phyloP scores from a whole-genome alignment of 2,797 vertebrate genomes.

The Erethizon dorsatum region DNA sequence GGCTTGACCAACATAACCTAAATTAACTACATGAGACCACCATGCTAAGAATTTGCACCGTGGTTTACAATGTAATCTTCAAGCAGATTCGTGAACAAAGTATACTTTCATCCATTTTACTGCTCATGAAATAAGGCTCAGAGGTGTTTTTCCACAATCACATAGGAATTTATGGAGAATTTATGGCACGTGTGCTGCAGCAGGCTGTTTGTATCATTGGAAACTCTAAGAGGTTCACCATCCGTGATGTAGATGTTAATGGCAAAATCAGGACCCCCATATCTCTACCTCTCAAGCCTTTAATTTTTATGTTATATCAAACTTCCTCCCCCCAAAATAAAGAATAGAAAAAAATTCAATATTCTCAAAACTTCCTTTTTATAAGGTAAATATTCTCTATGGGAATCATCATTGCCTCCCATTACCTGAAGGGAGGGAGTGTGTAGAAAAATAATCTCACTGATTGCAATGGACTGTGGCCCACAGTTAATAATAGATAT shows the following conservation, averaged over 20 bases:
- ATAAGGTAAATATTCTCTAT: background rate
- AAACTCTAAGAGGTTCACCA: background rate
- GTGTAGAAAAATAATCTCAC: background rate
- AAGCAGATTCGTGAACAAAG: background rate
- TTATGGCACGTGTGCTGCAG: background rate
- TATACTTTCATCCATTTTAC: background rate
- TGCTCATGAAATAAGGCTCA: constrained; percentile 24
- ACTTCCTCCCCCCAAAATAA: fast-evolving
- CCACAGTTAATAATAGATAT: background rate
- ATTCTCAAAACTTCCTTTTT: background rate
- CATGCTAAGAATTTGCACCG: background rate
- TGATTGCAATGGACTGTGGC: background rate
- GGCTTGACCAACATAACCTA: background rate
- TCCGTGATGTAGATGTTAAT: background rate
- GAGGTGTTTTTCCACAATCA: background rate
- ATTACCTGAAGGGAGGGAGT: background rate
- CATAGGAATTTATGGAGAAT: background rate
- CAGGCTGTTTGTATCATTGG: background rate
- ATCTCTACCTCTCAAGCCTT: background rate
- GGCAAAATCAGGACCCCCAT: background rate
- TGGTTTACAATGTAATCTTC: background rate
- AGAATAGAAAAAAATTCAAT: background rate
- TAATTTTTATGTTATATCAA: background rate
- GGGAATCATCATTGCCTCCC: background rate
- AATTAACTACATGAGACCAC: background rate